Evolutionary conservation across 2,888 invertebrate species (phyloP), one percentile per base, ranked within the genome.

Genomic region (Hecatera dysodea): DNA sequence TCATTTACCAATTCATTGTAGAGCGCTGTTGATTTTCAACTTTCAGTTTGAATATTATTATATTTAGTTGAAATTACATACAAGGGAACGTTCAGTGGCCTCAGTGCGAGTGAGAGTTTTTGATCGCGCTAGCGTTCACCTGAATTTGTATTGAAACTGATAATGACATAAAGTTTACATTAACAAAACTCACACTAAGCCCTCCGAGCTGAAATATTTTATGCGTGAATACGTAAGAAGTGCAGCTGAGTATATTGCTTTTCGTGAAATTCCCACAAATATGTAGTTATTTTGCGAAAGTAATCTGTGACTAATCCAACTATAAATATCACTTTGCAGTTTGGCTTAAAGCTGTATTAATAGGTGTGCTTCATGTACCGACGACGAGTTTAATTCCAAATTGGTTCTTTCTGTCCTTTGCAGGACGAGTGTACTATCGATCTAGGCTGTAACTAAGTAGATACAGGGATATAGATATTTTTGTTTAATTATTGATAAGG

Each of bases 311-410:
- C 22, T 59, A 59, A 55, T 42, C 44, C 15, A 33, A 36, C 19
- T 27, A 42, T 59, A 55, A 77, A 60, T 68, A 55, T 59, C 39
- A 77, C n/a, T 77, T 68, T 69, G 42, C 19, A 55, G 42, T 76
- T 36, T 55, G 17, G 33, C 42, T 76, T 42, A 36, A 5, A 76
- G 22, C 36, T 44, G 27, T 67, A 75, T 53, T 59, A 59, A 59
- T 22, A 46, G n/a, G 19, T 57, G n/a, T 42, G 19, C 22, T 46
- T 59, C 27, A 46, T 44, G 22, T 12, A 17, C 1, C 12, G 7
- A 22, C 19, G 27, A 4, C 11, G 15, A 22, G 12, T 53, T 48
- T 17, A 48, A 48, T 42, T 48, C 8, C 53, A 53, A 55, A 75
- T 29, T 15, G n/a, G 29, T 39, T 71, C 1, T 29, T 46, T 46